Base-by-base conservation (phyloP, 2,113 vertebrate species). In the Embiotoca jacksoni region DNA sequence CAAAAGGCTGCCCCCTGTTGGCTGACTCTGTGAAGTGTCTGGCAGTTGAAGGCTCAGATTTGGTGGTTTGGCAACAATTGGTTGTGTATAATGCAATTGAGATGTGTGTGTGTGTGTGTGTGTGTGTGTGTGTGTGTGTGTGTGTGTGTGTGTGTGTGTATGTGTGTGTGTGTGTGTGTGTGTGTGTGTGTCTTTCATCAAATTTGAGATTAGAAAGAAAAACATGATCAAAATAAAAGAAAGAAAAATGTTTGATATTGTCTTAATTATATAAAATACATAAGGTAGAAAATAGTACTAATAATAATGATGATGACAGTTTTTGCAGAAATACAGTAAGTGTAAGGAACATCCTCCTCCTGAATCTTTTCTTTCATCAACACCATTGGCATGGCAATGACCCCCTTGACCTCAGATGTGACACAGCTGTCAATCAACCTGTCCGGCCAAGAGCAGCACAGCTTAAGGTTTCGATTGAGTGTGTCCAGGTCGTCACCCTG, bases 1-100 rank as follows among this genome's bases (percentile, higher is more conserved):
- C 80, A 77, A 81, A 75, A 91, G 73, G 80, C 83, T 88, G 92
- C 88, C 93, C 93, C 89, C 93, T 94, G 85, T 93, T 92, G 93
- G 89, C 58, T 3, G 13, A 69, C 62, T 50, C 23, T 30, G 58
- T 11, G 54, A 74, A 59, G 46, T 62, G 71, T 75, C 39, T 36
- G 50, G 47, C 41, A 65, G 75, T 66, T 44, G 36, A 3, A 47
- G 46, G 49, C 9, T 70, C 41, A 61, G 10, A 32, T 77, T 67
- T 41, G 39, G 66, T 54, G 67, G 73, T 64, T 73, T 67, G 55
- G 68, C 82, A 89, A 72, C 44, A 16, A 9, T 2, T 31, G 52
- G 33, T 65, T 58, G 67, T 4, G 7, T 14, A 3, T 30, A 15
- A 62, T 35, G 57, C 11, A 47, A 47, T 46, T 31, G 16, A 60